Conservation (phyloP, 1,140 invertebrate genomes). For the Pygmarrhopalites habei region DNA sequence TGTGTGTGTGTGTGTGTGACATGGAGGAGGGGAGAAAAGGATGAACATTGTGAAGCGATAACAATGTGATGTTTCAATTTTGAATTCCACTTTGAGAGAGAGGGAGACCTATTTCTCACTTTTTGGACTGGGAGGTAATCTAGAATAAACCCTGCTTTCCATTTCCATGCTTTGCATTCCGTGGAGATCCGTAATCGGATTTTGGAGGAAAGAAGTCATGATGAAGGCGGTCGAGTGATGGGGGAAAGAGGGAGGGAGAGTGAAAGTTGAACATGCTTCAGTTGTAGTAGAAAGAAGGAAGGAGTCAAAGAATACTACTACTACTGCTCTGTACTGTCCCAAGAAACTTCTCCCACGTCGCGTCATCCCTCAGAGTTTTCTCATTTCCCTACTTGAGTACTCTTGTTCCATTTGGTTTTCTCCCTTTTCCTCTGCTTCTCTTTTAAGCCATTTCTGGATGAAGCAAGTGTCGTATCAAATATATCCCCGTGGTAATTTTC, state of each 20-base stretch:
- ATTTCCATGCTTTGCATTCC: slow-evolving; percentile 33
- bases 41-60: slow-evolving; percentile 12
- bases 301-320: background rate
- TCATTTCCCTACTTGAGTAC: slow-evolving; percentile 15
- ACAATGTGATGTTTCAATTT: slow-evolving; percentile 28
- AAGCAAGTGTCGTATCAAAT: slow-evolving; percentile 24
- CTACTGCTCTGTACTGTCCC: background rate
- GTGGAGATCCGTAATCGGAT: slow-evolving; percentile 31
- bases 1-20: background rate
- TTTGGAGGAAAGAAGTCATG: slow-evolving; percentile 22
- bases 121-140: slow-evolving; percentile 23
- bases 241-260: too few relatives aligned
- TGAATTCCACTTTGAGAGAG: slow-evolving; percentile 13
- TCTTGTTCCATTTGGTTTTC: background rate
- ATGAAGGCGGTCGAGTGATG: background rate
- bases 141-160: slow-evolving; percentile 28
- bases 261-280: too few relatives aligned
- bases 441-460: background rate
- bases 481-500: slow-evolving; percentile 23
- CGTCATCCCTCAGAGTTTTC: slow-evolving; percentile 8
- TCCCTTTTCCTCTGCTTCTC: background rate
- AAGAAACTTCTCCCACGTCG: slow-evolving; percentile 10
- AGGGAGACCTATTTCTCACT: slow-evolving; percentile 24
- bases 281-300: too few relatives aligned
- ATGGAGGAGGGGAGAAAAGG: background rate